These are phyloP conservation scores for Drosophila pectinifera DNA, from an alignment of 1,140 invertebrate genomes.

Conservation along the genomic window DNA sequence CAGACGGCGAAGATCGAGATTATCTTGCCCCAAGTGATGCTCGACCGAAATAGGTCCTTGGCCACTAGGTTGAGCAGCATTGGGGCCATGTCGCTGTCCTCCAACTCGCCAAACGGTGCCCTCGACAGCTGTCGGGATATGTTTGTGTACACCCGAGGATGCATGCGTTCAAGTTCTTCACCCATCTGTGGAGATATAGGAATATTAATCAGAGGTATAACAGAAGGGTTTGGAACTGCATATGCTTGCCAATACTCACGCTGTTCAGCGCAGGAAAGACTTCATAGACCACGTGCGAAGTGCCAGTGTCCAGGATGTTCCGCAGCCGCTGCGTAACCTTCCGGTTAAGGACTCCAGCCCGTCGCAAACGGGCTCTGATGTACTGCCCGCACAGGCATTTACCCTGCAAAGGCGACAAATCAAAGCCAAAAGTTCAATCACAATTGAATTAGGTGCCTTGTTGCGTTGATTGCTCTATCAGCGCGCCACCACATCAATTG, in stretches of 20 bases:
- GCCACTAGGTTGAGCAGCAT: conserved; percentile 87
- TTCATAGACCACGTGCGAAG: conserved; percentile 79
- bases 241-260: conserved; percentile 50
- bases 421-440: conserved; percentile 51
- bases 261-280: conserved; percentile 83
- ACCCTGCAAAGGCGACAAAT: conserved; percentile 58
- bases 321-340: conserved; percentile 81
- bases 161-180: conserved; percentile 87
- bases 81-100: conserved; percentile 86
- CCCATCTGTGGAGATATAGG: conserved; percentile 65
- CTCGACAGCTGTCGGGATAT: conserved; percentile 87
- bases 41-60: conserved; percentile 87
- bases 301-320: conserved; percentile 75
- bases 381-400: conserved; percentile 84
- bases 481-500: conserved; percentile 30
- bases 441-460: conserved; percentile 54
- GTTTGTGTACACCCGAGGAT: conserved; percentile 88
- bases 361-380: conserved; percentile 75
- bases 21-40: conserved; percentile 89
- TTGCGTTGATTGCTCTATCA: conserved; percentile 43
- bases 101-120: conserved; percentile 85
- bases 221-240: background rate
- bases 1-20: conserved; percentile 89
- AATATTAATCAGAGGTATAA: background rate
- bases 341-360: conserved; percentile 81